These are phyloP conservation scores for Pimephales promelas DNA, from an alignment of 2,113 vertebrate genomes.

Conservation along the genomic window DNA sequence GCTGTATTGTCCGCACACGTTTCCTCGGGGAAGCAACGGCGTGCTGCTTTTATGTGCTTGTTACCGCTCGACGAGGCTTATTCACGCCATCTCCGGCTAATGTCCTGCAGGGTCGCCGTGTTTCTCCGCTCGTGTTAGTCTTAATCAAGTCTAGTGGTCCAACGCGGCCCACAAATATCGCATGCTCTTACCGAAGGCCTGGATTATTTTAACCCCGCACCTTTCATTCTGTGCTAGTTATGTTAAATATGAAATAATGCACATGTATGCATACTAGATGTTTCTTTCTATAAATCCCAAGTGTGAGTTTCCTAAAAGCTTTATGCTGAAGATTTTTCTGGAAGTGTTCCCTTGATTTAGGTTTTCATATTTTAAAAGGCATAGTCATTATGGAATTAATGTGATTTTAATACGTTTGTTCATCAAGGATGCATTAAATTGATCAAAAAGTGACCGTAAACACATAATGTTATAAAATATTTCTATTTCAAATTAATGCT, in stretches of 20 bases:
- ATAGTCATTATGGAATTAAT: background rate
- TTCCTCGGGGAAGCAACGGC: background rate
- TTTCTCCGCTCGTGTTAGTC: slow-evolving; percentile 2
- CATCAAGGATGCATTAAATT: background rate
- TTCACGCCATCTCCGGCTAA: slow-evolving; percentile 24
- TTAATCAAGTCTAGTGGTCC: slow-evolving; percentile 31
- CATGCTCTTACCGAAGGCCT: background rate
- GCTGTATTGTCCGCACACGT: background rate
- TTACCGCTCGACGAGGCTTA: slow-evolving; percentile 4
- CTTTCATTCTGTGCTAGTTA: background rate
- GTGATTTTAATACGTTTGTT: background rate
- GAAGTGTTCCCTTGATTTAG: too few relatives aligned
- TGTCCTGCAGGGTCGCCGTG: background rate
- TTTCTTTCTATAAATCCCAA: background rate
- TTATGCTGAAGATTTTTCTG: background rate
- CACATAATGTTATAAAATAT: background rate
- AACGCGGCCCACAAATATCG: background rate
- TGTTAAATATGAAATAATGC: slow-evolving; percentile 4
- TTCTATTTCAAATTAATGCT: background rate
- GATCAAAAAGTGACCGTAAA: background rate
- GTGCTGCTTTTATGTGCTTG: slow-evolving; percentile 29
- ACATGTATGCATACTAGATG: background rate
- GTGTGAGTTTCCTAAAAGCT: background rate
- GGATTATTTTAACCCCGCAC: background rate
- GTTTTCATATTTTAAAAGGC: background rate